These are phyloP conservation scores for Bilobella aurantiaca DNA, from an alignment of 1,140 invertebrate genomes.

Conservation along the genomic window DNA sequence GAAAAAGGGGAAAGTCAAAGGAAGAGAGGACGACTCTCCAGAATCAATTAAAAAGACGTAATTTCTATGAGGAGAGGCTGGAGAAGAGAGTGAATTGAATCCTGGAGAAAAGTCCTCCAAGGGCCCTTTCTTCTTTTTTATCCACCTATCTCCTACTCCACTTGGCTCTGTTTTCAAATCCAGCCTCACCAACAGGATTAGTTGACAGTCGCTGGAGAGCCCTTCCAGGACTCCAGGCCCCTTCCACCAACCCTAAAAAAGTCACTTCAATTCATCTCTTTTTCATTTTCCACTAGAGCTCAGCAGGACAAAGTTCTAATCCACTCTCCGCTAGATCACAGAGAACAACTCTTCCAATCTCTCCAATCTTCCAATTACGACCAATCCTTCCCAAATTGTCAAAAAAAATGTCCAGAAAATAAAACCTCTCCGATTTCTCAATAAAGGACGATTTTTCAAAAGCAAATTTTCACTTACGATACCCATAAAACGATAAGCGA, in stretches of 20 bases:
- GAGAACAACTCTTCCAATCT: background rate
- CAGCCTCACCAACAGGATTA: background rate
- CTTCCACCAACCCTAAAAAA: no score
- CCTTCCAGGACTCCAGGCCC: background rate
- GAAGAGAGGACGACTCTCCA: background rate
- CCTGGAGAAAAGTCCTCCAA: background rate
- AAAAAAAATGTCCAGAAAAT: background rate
- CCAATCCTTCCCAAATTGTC: background rate
- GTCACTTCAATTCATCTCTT: background rate
- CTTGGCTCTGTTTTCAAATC: background rate
- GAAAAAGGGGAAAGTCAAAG: background rate
- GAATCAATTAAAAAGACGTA: constrained; percentile 14
- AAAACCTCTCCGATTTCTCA: background rate
- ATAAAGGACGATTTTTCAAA: background rate
- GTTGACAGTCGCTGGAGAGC: background rate
- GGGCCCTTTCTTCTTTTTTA: background rate
- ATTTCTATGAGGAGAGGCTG: constrained; percentile 4
- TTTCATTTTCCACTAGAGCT: background rate
- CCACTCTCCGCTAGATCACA: background rate
- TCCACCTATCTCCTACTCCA: background rate
- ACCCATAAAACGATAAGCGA: no score
- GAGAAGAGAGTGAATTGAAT: background rate
- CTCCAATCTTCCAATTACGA: background rate
- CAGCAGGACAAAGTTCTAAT: background rate
- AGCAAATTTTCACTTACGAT: no score